Conservation (phyloP, 2,113 vertebrate genomes). For the Bagarius yarrelli region DNA sequence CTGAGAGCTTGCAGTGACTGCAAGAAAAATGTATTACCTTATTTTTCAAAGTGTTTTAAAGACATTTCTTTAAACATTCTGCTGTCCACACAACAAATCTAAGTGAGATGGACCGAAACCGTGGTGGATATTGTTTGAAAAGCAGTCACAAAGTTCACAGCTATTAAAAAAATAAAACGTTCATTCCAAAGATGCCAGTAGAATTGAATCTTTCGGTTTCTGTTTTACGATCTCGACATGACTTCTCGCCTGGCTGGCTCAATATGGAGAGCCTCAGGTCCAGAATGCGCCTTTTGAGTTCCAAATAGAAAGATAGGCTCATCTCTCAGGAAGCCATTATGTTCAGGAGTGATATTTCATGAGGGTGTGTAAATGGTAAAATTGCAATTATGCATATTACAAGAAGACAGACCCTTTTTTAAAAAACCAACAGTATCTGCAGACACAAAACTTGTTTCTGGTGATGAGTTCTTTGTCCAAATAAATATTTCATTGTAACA, state of each 20-base stretch:
- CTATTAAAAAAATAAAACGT: constrained; percentile 19
- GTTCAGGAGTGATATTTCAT: constrained; percentile 55
- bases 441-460: constrained; percentile 43
- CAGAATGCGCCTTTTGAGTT: constrained; percentile 22
- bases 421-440: constrained; percentile 45
- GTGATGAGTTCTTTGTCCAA: constrained; percentile 42
- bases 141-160: constrained; percentile 25
- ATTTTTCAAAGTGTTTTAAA: background rate
- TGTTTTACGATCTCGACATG: constrained; percentile 42
- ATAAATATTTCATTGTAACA: background rate
- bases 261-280: constrained; percentile 29
- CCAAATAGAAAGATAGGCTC: constrained; percentile 30
- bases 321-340: constrained; percentile 53
- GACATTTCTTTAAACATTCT: background rate
- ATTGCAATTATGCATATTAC: constrained; percentile 54
- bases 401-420: constrained; percentile 41
- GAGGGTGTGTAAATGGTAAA: constrained; percentile 54
- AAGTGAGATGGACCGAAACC: background rate
- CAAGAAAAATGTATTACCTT: background rate
- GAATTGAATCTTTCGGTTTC: constrained; percentile 57
- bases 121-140: constrained; percentile 21
- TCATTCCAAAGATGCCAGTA: constrained; percentile 50
- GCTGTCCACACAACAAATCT: constrained; percentile 16
- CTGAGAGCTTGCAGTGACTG: background rate
- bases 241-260: constrained; percentile 40